Evolutionary conservation across 30 jellyfish, hydroid and myxozoan species (phyloP).

Genomic region (Chironex yamaguchii): DNA sequence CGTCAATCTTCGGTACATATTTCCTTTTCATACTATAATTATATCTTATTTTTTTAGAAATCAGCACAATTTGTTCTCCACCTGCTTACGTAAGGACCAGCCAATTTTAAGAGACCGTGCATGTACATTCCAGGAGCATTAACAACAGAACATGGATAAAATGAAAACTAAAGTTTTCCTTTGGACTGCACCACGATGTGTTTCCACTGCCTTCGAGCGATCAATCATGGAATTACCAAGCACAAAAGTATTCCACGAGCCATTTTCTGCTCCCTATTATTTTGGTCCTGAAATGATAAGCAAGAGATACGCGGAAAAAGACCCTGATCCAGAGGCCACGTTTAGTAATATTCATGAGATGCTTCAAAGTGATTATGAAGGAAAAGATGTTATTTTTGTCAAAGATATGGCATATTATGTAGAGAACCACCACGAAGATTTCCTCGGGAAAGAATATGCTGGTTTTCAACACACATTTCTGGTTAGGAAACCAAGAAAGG

Average conservation of each 20-base stretch:
- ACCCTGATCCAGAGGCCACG: conserved; percentile 35
- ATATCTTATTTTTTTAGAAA: too few species aligned
- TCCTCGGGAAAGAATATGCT: conserved; percentile 55
- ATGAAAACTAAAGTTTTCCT: conserved; percentile 83
- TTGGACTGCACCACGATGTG: conserved; percentile 97
- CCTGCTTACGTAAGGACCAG: too few species aligned
- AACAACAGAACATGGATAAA: neutral
- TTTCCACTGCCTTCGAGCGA: conserved; percentile 95
- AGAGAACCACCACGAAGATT: conserved; percentile 69
- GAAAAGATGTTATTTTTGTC: conserved; percentile 77
- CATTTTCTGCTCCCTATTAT: conserved; percentile 80
- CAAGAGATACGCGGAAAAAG: conserved; percentile 67
- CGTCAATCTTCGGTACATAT: too few species aligned
- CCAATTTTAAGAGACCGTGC: too few species aligned
- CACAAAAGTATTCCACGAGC: conserved; percentile 92
- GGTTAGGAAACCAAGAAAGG: conserved; percentile 84
- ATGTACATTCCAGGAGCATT: too few species aligned
- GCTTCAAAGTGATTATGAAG: conserved; percentile 76
- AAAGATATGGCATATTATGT: conserved; percentile 89
- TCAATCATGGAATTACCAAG: conserved; percentile 84
- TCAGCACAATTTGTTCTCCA: too few species aligned
- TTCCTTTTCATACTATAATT: too few species aligned
- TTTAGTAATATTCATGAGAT: conserved; percentile 46
- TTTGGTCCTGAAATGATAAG: conserved; percentile 96
- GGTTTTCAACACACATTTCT: conserved; percentile 82